Conservation (phyloP, 2,113 vertebrate species). For the Eleginops maclovinus region DNA sequence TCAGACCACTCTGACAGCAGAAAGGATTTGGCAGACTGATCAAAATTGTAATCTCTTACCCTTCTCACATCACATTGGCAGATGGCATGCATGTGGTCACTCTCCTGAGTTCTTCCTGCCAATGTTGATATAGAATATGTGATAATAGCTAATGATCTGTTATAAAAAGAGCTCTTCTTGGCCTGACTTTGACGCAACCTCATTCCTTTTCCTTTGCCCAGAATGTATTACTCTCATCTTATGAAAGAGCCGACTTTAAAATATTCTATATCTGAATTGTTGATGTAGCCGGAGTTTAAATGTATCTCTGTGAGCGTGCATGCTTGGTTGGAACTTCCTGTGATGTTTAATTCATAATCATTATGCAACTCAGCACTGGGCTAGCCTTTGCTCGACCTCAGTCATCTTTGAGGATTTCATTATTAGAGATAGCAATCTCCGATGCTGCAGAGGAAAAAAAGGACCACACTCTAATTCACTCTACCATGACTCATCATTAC, state of each 20-base stretch:
- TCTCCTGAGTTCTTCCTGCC: conserved; percentile 44
- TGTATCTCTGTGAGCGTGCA: conserved; percentile 48
- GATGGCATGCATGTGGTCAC: conserved; percentile 65
- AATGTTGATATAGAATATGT: conserved; percentile 56
- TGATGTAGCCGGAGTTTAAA: conserved; percentile 59
- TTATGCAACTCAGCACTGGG: conserved; percentile 67
- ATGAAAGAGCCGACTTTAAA: conserved; percentile 45
- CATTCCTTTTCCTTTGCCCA: conserved; percentile 8
- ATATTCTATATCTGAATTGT: conserved; percentile 61
- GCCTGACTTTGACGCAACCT: conserved; percentile 41
- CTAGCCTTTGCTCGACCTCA: conserved; percentile 68
- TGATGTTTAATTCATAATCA: conserved; percentile 79
- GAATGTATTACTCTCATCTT: neutral
- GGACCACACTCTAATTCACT: conserved; percentile 68
- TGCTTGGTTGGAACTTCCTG: conserved; percentile 50
- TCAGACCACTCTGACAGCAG: conserved; percentile 77
- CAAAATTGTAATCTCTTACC: conserved; percentile 80
- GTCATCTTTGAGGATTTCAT: conserved; percentile 75
- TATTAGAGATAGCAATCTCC: conserved; percentile 71
- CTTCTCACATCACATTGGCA: conserved; percentile 73
- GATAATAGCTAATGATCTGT: conserved; percentile 51
- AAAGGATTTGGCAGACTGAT: conserved; percentile 75
- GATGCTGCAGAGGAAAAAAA: conserved; percentile 54
- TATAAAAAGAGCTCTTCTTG: conserved; percentile 39
- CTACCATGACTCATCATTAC: conserved; percentile 81